These are phyloP conservation scores for Cephalotes varians DNA, from an alignment of 2,888 invertebrate species.

Conservation along the genomic window DNA sequence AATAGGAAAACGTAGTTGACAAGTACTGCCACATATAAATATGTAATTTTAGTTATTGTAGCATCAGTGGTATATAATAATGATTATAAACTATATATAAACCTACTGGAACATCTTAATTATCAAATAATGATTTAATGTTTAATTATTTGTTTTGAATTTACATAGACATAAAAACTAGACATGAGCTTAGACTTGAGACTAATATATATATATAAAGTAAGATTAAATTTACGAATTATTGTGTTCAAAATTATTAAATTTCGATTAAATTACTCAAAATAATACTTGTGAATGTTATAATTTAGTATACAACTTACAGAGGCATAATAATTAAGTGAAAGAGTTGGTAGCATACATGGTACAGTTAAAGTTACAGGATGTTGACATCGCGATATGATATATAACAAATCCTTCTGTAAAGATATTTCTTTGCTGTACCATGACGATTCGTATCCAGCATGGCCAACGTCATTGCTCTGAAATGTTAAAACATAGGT, in stretches of 20 bases:
- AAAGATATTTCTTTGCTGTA: constrained; percentile 16
- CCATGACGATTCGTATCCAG: constrained; percentile 54
- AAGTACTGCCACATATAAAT: constrained; percentile 62
- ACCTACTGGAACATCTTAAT: background rate
- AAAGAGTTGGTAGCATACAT: constrained; percentile 64
- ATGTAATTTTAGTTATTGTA: background rate
- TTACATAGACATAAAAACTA: background rate
- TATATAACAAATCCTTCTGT: constrained; percentile 44
- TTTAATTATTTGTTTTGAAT: background rate
- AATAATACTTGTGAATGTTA: background rate
- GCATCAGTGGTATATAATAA: background rate
- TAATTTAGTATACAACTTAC: constrained; percentile 36
- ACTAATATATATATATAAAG: too few relatives aligned
- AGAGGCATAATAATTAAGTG: constrained; percentile 67
- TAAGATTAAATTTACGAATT: background rate
- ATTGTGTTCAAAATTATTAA: background rate
- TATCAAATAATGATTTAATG: background rate
- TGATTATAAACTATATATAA: constrained; percentile 4
- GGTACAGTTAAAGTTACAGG: constrained; percentile 61
- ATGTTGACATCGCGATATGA: constrained; percentile 55
- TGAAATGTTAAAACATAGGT: constrained; percentile 26
- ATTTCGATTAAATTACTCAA: background rate
- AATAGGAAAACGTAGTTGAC: constrained; percentile 67
- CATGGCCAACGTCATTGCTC: constrained; percentile 40
- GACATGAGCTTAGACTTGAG: too few relatives aligned